Percentiles rank a stretch among this genome's conserved stretches.
Evolutionary conservation across 2,113 vertebrate species (phyloP).

Genomic region (Oreochromis niloticus): DNA sequence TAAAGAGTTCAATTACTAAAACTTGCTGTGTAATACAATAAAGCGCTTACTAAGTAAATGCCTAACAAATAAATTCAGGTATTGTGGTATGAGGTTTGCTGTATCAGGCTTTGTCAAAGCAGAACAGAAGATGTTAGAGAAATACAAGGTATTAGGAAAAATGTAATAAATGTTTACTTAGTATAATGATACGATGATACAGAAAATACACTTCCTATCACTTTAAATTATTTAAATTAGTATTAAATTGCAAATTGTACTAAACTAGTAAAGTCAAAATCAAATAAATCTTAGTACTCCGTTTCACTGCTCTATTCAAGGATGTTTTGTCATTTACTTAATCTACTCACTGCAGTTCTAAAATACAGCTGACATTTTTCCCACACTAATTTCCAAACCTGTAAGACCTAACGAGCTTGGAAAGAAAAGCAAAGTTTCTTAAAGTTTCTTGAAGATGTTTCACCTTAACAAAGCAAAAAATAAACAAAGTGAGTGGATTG

Average conservation of each 20-base stretch:
- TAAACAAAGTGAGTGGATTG: not conserved
- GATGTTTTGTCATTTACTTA: not conserved
- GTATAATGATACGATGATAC: not conserved
- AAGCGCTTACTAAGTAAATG: not conserved
- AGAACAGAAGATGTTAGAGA: not conserved
- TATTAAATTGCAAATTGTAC: not conserved
- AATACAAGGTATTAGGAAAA: not conserved
- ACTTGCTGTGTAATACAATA: not conserved
- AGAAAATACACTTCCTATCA: not conserved
- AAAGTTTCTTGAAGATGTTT: not conserved
- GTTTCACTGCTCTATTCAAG: not conserved
- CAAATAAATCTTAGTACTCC: not conserved
- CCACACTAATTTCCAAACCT: not conserved
- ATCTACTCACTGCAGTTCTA: not conserved
- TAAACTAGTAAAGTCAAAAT: not conserved
- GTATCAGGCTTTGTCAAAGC: rapidly evolving
- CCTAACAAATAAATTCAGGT: not conserved
- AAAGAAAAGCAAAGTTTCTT: not conserved
- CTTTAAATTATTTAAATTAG: not conserved
- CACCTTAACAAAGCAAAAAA: not conserved
- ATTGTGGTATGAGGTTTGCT: not conserved
- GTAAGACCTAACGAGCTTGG: not conserved
- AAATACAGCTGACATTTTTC: not conserved
- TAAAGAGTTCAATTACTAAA: not conserved
- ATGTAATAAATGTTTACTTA: not conserved